Evolutionary conservation across 2,797 vertebrate genomes (phyloP), one percentile per base, ranked within the genome.

Genomic region (Galaxias olidus): DNA sequence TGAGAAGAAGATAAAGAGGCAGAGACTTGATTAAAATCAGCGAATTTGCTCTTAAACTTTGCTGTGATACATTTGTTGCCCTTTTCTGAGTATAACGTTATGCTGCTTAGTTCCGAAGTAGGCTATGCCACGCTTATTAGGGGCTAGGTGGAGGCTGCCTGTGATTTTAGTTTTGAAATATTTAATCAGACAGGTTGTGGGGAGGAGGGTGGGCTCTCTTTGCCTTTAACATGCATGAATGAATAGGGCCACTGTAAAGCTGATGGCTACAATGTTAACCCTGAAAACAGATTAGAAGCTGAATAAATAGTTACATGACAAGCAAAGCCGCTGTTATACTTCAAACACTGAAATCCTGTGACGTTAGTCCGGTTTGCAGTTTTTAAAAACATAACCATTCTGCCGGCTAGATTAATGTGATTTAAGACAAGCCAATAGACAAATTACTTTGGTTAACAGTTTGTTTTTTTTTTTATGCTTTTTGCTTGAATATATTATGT

Each of bases 1-100:
- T 99, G 86, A 10, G 63, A 70, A 66, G 44, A 51, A 46, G 20
- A 59, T 30, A 30, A 18, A 43, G 10, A 20, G n/a, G 55, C 7
- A 30, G 45, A 30, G 30, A 6, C 30, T 30, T 30, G 3, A 30
- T n/a, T 7, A 45, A n/a, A 59, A 9, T 15, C 40, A 10, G 17
- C 19, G 10, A 9, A 41, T 4, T 30, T 30, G 20, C 13, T 14
- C 10, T 20, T 55, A 7, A 9, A 12, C 41, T 15, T 9, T 5
- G 30, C 18, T n/a, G 45, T 40, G 6, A 30, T 30, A 6, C 30
- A 2, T 30, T 3, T 30, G 30, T 30, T 30, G 30, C 30, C 30
- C 30, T 2, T 30, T 30, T 30, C 30, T 30, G 30, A 30, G 30
- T 30, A 30, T 30, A 30, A 30, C 30, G 6, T 3, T 3, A 30